These are phyloP conservation scores for Pteronotus mesoamericanus DNA, from an alignment of 2,797 vertebrate species.

Conservation along the genomic window DNA sequence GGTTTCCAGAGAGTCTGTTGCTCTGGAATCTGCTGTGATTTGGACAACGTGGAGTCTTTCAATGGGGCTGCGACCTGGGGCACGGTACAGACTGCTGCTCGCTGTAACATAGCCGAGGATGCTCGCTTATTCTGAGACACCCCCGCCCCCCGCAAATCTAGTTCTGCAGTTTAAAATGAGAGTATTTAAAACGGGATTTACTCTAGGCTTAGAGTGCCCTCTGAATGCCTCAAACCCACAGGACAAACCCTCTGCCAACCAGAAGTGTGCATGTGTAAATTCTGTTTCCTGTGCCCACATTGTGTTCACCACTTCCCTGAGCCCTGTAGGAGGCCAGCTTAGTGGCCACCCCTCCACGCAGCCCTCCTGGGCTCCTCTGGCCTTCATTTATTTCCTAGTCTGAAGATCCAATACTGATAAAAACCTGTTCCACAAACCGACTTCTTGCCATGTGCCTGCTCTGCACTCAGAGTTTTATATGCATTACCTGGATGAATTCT, in stretches of 20 bases:
- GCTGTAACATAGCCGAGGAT: background rate
- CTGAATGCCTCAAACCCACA: background rate
- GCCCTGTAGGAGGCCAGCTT: background rate
- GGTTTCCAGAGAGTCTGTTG: background rate
- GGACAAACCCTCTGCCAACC: background rate
- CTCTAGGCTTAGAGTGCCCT: background rate
- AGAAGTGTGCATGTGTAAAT: accelerated
- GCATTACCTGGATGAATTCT: background rate
- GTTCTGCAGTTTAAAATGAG: background rate
- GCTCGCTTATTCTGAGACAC: background rate
- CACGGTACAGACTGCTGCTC: background rate
- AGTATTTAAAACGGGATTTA: background rate
- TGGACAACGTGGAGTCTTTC: background rate
- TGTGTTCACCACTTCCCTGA: background rate
- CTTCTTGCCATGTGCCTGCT: background rate
- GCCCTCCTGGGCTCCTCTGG: background rate
- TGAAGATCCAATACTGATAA: background rate
- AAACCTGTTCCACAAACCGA: background rate
- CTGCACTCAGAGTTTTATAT: background rate
- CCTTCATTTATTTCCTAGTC: background rate
- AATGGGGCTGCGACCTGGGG: background rate
- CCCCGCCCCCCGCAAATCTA: background rate
- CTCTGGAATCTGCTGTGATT: background rate
- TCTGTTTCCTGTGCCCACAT: background rate
- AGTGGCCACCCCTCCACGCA: background rate